Conservation (phyloP, 2,113 vertebrate genomes). For the Oreochromis spilurus region DNA sequence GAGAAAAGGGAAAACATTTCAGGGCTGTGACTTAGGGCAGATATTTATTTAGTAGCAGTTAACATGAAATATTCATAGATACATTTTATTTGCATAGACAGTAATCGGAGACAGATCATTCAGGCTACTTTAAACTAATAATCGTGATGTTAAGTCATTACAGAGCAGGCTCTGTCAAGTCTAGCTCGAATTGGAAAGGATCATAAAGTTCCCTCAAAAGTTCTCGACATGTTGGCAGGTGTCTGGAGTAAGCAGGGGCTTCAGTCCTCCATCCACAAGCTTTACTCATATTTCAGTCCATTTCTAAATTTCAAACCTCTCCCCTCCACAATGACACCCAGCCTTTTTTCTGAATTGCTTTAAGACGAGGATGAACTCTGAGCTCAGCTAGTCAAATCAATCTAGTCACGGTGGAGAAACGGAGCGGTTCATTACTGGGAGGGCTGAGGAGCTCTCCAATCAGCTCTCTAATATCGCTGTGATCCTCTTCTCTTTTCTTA, state of each 20-base stretch:
- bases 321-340: constrained; percentile 7
- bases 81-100: not conserved
- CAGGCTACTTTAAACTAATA: not conserved
- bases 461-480: constrained; percentile 58
- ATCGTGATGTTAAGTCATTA: constrained; percentile 30
- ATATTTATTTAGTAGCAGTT: not conserved
- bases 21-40: not conserved
- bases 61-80: not conserved
- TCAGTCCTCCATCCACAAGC: not conserved
- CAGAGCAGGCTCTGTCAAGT: not conserved
- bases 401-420: constrained; percentile 47
- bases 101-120: not conserved
- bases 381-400: constrained; percentile 57
- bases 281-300: constrained; percentile 12
- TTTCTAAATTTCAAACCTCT: constrained; percentile 23
- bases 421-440: constrained; percentile 52
- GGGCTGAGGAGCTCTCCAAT: constrained; percentile 47
- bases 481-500: constrained; percentile 62
- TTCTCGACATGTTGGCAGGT: constrained; percentile 12
- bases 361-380: constrained; percentile 47
- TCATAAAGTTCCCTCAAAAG: constrained; percentile 25
- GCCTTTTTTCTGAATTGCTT: constrained; percentile 32
- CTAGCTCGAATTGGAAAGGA: constrained; percentile 2
- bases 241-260: not conserved
- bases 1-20: not conserved